phyloP scores from a whole-genome alignment of 2,797 vertebrate genomes.

The Chaetodon trifasciatus region DNA sequence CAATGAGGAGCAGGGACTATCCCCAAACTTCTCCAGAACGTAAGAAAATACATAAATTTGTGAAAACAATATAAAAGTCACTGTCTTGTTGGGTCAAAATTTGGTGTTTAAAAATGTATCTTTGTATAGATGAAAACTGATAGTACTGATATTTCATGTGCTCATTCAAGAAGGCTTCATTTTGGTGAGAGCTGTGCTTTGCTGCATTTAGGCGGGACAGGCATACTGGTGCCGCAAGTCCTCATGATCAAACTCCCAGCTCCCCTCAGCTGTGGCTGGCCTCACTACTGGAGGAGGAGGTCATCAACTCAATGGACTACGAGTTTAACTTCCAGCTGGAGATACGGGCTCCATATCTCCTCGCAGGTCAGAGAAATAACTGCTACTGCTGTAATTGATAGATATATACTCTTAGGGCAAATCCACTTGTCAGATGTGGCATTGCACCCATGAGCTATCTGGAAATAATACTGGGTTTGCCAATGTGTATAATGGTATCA shows the following conservation, averaged over 20 bases:
- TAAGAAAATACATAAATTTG: conserved; percentile 70
- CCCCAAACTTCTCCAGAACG: conserved; percentile 86
- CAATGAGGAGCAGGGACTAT: conserved; percentile 83
- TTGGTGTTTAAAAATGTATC: too few species aligned
- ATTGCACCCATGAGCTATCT: background rate
- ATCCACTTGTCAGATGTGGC: background rate
- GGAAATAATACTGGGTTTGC: background rate
- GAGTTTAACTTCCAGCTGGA: conserved; percentile 96
- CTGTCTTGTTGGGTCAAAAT: background rate
- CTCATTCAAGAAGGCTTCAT: conserved; percentile 1
- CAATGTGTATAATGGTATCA: background rate
- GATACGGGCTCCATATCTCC: conserved; percentile 93
- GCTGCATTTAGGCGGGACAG: conserved; percentile 80
- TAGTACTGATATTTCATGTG: background rate
- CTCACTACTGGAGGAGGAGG: conserved; percentile 88
- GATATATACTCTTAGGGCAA: background rate
- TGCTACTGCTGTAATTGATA: background rate
- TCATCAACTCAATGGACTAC: conserved; percentile 94
- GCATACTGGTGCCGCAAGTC: conserved; percentile 67
- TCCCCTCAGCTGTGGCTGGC: conserved; percentile 86
- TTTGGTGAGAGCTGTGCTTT: conserved; percentile 32
- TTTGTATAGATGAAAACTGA: conserved; percentile 2
- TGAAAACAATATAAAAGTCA: background rate
- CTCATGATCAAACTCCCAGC: conserved; percentile 77
- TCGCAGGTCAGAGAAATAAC: conserved; percentile 88